Evolutionary conservation across 2,888 invertebrate genomes (phyloP).

Genomic region (Drosophila putrida): DNA sequence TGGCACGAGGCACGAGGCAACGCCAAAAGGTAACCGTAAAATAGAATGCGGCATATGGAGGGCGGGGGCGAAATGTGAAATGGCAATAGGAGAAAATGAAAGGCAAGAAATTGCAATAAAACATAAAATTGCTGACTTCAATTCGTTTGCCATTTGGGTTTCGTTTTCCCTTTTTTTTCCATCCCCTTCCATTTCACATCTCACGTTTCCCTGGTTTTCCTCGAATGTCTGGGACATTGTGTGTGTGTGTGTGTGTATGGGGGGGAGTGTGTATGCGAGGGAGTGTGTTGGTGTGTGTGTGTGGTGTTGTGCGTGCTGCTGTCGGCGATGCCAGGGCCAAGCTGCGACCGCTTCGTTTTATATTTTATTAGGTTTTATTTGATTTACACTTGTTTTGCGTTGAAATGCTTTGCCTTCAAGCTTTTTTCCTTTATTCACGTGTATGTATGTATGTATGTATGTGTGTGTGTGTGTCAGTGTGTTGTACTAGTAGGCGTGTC

Average conservation of each 20-base stretch:
- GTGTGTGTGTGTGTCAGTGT: slow-evolving; percentile 20
- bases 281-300: slow-evolving; percentile 8
- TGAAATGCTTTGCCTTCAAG: slow-evolving; percentile 63
- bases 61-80: neutral
- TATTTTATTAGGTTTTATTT: slow-evolving; percentile 81
- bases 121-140: slow-evolving; percentile 80
- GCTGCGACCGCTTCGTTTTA: slow-evolving; percentile 63
- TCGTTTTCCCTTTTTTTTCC: slow-evolving; percentile 52
- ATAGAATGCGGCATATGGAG: slow-evolving; percentile 31
- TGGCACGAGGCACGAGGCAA: slow-evolving; percentile 6
- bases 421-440: neutral
- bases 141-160: slow-evolving; percentile 79
- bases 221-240: slow-evolving; percentile 58
- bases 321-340: slow-evolving; percentile 51
- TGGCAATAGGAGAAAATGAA: slow-evolving; percentile 50
- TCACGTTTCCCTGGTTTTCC: slow-evolving; percentile 21
- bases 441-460: neutral
- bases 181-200: neutral
- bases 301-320: slow-evolving; percentile 49
- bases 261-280: slow-evolving; percentile 11
- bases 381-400: slow-evolving; percentile 79
- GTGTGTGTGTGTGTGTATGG: slow-evolving; percentile 30
- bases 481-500: slow-evolving; percentile 30
- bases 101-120: slow-evolving; percentile 79
- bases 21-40: slow-evolving; percentile 57